phyloP scores from a whole-genome alignment of 2,113 vertebrate species.

The Heterocephalus glaber region DNA sequence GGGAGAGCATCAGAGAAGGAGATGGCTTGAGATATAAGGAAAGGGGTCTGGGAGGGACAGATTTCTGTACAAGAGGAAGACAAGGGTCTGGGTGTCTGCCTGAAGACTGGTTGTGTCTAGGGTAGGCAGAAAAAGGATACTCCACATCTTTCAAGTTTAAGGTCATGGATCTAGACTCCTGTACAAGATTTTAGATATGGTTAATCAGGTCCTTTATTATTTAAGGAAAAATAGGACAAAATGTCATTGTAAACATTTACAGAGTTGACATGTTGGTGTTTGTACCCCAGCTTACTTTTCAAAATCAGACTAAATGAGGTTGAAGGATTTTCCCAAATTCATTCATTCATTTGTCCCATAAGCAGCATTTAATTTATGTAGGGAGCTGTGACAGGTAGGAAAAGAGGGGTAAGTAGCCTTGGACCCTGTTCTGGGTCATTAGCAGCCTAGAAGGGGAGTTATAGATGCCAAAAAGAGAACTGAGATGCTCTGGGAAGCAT shows the following conservation, averaged over 20 bases:
- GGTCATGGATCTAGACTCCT: not conserved
- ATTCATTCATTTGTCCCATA: not conserved
- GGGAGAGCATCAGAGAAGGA: not conserved
- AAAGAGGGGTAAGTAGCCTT: not conserved
- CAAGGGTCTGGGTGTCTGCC: accelerated
- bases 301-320: not conserved
- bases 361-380: not conserved
- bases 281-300: not conserved
- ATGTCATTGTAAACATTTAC: not conserved
- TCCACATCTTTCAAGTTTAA: not conserved
- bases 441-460: not conserved
- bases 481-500: not conserved
- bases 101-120: not conserved
- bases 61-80: not conserved
- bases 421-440: not conserved
- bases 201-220: not conserved
- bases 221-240: not conserved
- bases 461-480: not conserved
- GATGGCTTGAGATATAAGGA: not conserved
- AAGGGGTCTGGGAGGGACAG: not conserved
- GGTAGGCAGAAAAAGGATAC: not conserved
- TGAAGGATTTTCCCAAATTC: not conserved
- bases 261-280: not conserved
- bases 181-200: not conserved
- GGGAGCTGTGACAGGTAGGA: not conserved